Evolutionary conservation across 2,113 vertebrate species (phyloP).

Genomic region (Sciurus niger): DNA sequence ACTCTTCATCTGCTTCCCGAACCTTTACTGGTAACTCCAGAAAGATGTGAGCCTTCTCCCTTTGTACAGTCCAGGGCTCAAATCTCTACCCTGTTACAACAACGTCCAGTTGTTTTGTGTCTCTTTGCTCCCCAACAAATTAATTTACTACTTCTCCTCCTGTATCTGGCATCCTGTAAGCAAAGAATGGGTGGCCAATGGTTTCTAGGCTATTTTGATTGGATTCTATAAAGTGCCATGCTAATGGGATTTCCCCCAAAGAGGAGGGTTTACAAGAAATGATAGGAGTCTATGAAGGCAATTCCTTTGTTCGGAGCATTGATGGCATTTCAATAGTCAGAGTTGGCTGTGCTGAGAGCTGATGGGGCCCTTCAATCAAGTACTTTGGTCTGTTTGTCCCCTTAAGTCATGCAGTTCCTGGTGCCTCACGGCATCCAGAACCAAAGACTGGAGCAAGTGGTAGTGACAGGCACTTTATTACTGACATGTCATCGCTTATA

Average conservation of each 20-base stretch:
- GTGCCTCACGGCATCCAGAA: conserved; percentile 60
- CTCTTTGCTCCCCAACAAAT: not conserved
- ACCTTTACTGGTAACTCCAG: not conserved
- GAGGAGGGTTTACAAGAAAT: not conserved
- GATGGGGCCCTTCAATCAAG: not conserved
- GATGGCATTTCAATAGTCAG: not conserved
- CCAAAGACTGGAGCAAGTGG: conserved; percentile 57
- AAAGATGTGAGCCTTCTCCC: not conserved
- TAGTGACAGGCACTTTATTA: conserved; percentile 73
- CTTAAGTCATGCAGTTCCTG: conserved; percentile 28
- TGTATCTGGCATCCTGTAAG: not conserved
- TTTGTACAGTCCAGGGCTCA: not conserved
- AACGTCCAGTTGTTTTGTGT: not conserved
- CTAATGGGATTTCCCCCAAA: not conserved
- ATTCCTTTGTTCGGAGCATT: not conserved
- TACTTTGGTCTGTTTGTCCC: not conserved
- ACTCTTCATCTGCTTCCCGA: not conserved
- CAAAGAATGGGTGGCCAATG: not conserved
- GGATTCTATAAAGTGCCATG: not conserved
- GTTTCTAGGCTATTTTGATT: not conserved
- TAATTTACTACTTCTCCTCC: not conserved
- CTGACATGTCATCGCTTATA: conserved; percentile 70
- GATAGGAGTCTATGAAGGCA: not conserved
- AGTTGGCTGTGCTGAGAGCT: not conserved
- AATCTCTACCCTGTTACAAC: not conserved